Conservation (phyloP, 2,888 invertebrate genomes). For the Drymonia ruficornis region DNA sequence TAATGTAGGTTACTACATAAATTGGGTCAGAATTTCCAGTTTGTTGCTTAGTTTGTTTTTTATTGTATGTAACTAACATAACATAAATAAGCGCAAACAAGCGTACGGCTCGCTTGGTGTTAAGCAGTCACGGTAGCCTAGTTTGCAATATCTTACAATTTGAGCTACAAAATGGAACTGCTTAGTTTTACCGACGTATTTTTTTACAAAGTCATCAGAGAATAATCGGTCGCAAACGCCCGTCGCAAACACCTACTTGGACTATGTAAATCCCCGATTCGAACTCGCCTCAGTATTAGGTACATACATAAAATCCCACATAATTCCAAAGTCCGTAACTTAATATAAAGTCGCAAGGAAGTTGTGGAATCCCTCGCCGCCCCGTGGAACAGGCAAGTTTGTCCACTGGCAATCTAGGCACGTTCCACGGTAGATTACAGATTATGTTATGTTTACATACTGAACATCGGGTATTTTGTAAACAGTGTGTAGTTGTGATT, state of each 20-base stretch:
- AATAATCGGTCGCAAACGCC: too few species aligned
- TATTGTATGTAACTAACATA: too few species aligned
- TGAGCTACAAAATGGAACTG: too few species aligned
- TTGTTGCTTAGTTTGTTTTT: too few species aligned
- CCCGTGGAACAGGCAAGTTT: constrained; percentile 17
- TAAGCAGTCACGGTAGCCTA: too few species aligned
- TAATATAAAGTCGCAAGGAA: constrained; percentile 30
- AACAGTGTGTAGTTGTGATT: constrained; percentile 14
- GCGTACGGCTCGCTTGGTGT: too few species aligned
- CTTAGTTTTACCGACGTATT: too few species aligned
- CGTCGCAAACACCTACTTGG: not conserved
- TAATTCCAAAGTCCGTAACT: constrained; percentile 24
- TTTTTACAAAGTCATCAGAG: too few species aligned
- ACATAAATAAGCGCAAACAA: too few species aligned
- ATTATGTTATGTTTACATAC: constrained; percentile 31
- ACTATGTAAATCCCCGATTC: constrained; percentile 8
- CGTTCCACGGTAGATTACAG: constrained; percentile 29
- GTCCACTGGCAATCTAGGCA: constrained; percentile 27
- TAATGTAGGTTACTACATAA: too few species aligned
- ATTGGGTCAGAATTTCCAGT: too few species aligned
- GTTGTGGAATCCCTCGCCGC: constrained; percentile 30
- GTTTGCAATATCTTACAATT: too few species aligned
- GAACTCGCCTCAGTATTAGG: not conserved
- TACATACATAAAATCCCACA: constrained; percentile 18
- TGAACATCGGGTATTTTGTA: constrained; percentile 27